phyloP scores from a whole-genome alignment of 2,797 vertebrate species.

The Acanthurus lineatus region DNA sequence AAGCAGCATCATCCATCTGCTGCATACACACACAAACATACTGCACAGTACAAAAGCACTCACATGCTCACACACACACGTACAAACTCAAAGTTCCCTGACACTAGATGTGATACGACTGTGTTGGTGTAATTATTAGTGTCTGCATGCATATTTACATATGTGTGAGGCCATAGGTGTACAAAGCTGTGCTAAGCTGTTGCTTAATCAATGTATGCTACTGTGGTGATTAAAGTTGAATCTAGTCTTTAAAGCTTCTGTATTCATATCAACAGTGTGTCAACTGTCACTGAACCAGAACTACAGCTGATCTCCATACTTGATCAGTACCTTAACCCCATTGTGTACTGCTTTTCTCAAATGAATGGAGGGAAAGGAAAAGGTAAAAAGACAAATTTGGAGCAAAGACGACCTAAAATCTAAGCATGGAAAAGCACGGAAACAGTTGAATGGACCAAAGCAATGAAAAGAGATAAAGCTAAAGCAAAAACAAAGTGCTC shows the following conservation, averaged over 20 bases:
- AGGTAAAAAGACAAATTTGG: neutral
- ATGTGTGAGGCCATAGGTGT: constrained; percentile 1
- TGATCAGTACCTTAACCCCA: constrained; percentile 3
- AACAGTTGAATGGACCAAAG: constrained; percentile 10
- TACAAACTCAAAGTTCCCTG: too few species aligned
- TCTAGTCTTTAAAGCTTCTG: constrained; percentile 15
- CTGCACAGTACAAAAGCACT: neutral
- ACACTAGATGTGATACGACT: neutral
- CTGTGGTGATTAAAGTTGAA: constrained; percentile 28
- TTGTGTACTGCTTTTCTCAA: neutral
- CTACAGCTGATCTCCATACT: neutral
- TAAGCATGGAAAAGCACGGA: neutral
- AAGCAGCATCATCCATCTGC: constrained; percentile 67
- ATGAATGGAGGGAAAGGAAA: neutral
- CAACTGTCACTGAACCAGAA: constrained; percentile 29
- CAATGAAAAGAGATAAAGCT: constrained; percentile 38
- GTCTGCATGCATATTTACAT: neutral
- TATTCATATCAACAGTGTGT: constrained; percentile 20
- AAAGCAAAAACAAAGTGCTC: constrained; percentile 62
- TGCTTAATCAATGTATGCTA: constrained; percentile 15
- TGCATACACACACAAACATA: constrained; percentile 23
- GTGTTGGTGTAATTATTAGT: constrained; percentile 11
- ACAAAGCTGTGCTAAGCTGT: constrained; percentile 3
- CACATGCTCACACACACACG: constrained; percentile 11
- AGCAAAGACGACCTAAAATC: neutral